Base-by-base conservation (phyloP, 2,797 vertebrate genomes). In the Cottoperca gobio region DNA sequence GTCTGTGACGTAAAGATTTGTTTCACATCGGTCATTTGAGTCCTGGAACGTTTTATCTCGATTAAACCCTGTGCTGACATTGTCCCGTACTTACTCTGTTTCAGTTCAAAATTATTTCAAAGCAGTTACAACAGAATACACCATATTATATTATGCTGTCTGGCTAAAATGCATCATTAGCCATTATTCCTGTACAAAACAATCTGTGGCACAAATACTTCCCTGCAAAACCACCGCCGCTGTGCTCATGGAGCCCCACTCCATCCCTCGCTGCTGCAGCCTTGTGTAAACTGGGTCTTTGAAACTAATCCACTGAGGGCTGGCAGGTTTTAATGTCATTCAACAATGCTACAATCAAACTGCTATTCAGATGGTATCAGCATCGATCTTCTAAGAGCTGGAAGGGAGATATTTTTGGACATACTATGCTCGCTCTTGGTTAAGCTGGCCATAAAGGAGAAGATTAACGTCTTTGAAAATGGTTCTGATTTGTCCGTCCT, bases 311-410 rank as follows among this genome's bases (percentile, higher is more conserved):
- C 76, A 87, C 54, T 54, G 66, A 78, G 55, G 65, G 17, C 46
- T 82, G 67, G 65, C 69, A 84, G 84, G 76, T 89, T 83, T 87
- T 88, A 88, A 83, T 87, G 90, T 84, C 81, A 83, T 76, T 73
- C 80, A 66, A 84, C 81, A 79, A 84, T 83, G 52, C 61, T 28
- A 64, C 68, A 81, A 85, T 84, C 86, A 90, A 81, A 90, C 65
- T 65, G 74, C 80, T 77, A 71, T 82, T 83, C 78, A 87, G 62
- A 75, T 70, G 75, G 37, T 76, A 81, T 86, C 84, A 58, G 60
- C 62, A 31, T 19, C 10, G 40, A 82, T 83, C 70, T 74, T 85
- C 79, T 63, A 52, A 74, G 53, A 73, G 76, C 79, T 84, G 59
- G 35, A 86, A 70, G 49, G 39, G 63, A 79, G 78, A 82, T 81